Conservation (phyloP, 2,888 invertebrate species). For the Dryobota labecula region DNA sequence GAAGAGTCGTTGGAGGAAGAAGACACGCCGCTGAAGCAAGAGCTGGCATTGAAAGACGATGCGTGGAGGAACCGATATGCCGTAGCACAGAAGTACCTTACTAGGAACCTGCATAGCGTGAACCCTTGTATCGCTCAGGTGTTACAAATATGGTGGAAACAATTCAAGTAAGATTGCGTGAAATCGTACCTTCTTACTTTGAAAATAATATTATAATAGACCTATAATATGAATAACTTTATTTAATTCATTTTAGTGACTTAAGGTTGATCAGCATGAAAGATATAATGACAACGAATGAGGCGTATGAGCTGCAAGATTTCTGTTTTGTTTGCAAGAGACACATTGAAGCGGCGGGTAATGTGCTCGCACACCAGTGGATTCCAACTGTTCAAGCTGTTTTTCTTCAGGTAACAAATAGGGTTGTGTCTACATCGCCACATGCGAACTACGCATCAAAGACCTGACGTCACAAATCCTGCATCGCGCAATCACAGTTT, state of each 20-base stretch:
- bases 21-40: constrained; percentile 89
- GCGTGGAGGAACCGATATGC: constrained; percentile 92
- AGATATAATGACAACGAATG: constrained; percentile 90
- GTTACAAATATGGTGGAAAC: constrained; percentile 94
- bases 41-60: constrained; percentile 91
- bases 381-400: constrained; percentile 91
- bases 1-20: constrained; percentile 88
- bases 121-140: constrained; percentile 96
- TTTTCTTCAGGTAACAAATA: constrained; percentile 89
- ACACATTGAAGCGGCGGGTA: constrained; percentile 92
- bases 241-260: constrained; percentile 82
- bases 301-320: constrained; percentile 92
- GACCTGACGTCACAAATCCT: too few relatives aligned
- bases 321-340: constrained; percentile 90
- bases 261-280: constrained; percentile 91
- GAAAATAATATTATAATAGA: background rate
- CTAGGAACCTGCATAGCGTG: constrained; percentile 92
- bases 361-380: constrained; percentile 91
- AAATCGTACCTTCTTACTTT: background rate
- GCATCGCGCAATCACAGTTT: too few relatives aligned
- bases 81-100: constrained; percentile 78
- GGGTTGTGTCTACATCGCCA: too few relatives aligned
- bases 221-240: background rate
- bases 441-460: too few relatives aligned
- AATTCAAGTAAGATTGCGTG: constrained; percentile 91